A percentile compares a stretch with the other conserved stretches of the same genome.
phyloP scores from a whole-genome alignment of 2,797 vertebrate genomes.

The Eurystomus glaucurus region DNA sequence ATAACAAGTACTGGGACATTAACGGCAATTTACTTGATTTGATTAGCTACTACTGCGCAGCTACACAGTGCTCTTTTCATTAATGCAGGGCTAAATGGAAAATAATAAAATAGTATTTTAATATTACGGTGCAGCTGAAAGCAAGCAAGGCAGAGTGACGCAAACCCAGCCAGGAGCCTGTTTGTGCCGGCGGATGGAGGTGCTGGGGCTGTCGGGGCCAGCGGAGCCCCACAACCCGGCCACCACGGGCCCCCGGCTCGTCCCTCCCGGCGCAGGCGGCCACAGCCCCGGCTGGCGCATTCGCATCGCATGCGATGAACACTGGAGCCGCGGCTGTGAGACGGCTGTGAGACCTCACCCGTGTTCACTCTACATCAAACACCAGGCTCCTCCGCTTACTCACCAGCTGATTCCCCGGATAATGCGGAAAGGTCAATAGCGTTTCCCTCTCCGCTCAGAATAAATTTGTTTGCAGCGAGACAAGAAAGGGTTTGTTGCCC shows the following conservation, averaged over 20 bases:
- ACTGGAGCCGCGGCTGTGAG: rapidly evolving
- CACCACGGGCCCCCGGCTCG: rapidly evolving
- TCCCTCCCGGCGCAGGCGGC: rapidly evolving
- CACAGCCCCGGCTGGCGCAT: background rate
- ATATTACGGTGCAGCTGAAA: background rate
- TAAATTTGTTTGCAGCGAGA: background rate
- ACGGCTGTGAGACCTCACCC: background rate
- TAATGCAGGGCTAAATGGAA: conserved; percentile 72
- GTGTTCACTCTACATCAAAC: background rate
- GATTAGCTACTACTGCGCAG: conserved; percentile 67
- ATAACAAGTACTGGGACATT: conserved; percentile 20
- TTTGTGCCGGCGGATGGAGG: background rate
- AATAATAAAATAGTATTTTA: conserved; percentile 66
- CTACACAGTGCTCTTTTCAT: conserved; percentile 67
- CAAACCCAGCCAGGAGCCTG: rapidly evolving
- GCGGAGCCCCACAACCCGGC: background rate
- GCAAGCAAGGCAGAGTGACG: background rate
- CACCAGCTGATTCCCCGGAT: background rate
- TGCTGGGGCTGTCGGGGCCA: background rate
- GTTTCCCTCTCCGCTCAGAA: background rate
- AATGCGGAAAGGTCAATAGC: rapidly evolving
- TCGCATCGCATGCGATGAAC: rapidly evolving
- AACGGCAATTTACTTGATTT: conserved; percentile 70
- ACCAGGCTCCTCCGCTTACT: rapidly evolving
- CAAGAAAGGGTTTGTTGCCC: background rate